phyloP scores from a whole-genome alignment of 2,113 vertebrate genomes.

The Mirounga angustirostris region DNA sequence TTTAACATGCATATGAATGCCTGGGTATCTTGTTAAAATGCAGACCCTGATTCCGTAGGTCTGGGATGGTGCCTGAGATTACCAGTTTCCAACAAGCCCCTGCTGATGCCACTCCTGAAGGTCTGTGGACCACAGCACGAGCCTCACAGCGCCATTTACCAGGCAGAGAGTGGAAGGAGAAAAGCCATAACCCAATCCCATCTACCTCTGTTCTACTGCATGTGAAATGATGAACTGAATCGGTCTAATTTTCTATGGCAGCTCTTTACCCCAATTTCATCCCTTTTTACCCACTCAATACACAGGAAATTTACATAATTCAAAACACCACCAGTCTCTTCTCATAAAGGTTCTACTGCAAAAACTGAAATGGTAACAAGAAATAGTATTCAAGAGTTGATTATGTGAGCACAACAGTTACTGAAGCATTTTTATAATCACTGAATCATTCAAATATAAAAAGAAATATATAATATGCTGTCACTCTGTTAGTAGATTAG shows the following conservation, averaged over 20 bases:
- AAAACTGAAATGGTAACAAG: constrained; percentile 34
- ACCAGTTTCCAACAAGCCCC: neutral
- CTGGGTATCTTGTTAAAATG: neutral
- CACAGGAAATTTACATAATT: constrained; percentile 50
- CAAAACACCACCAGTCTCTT: neutral
- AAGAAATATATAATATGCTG: constrained; percentile 53
- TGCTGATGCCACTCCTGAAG: neutral
- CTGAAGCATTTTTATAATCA: constrained; percentile 68
- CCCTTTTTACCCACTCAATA: constrained; percentile 8
- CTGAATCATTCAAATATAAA: constrained; percentile 67
- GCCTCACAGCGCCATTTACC: neutral
- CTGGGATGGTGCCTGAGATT: neutral
- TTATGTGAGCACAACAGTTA: neutral
- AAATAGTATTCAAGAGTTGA: constrained; percentile 49
- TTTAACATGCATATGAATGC: neutral
- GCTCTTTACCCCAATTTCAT: neutral
- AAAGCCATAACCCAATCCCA: neutral
- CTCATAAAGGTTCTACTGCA: constrained; percentile 33
- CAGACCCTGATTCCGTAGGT: neutral
- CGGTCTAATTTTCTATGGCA: constrained; percentile 37
- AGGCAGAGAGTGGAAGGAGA: rapidly evolving
- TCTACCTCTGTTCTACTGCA: neutral
- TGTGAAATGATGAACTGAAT: constrained; percentile 17
- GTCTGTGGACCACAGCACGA: neutral
- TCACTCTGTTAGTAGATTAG: constrained; percentile 26